Base-by-base conservation (phyloP, 2,888 invertebrate genomes). In the Ennomos erosarius region DNA sequence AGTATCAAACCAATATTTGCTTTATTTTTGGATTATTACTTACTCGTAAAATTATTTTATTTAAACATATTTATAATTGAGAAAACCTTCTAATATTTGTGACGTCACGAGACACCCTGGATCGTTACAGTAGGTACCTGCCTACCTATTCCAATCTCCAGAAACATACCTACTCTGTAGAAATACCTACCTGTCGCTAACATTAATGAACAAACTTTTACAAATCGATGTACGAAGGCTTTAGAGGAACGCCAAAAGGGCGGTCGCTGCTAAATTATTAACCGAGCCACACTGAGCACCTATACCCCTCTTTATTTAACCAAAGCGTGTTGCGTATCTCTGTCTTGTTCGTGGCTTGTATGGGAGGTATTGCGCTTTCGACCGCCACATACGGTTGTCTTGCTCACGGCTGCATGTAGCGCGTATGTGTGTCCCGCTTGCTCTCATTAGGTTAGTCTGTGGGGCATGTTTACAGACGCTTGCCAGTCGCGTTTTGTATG, bases 361-460 rank as follows among this genome's bases (percentile, higher is more conserved):
- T 81, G 67, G 81, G 74, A 75, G 77, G 76, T 81, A 83, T 88
- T 91, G 91, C 90, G 90, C 91, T 90, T 92, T 90, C 87, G 87
- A 60, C 88, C 84, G 90, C 89, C 90, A 76, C 79, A 81, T 85
- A 84, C 56, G 65, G 81, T 86, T 58, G 77, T 83, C 86, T 74
- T 84, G 52, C 45, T 88, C 75, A 51, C 53, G 9, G 51, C 6
- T 65, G 58, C 0, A 34, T 36, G n/a, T 0, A 0, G 4, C 11
- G 62, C 67, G 64, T 87, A 73, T 64, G 54, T 64, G 63, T 64
- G 73, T 89, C 86, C 78, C 86, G 65, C 71, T 90, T 79, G 69
- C 85, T 85, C 88, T 91, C 90, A 92, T 92, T 91, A 91, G 90
- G 90, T 92, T 92, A 91, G 89, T 84, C 81, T 74, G 82, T 66